These are phyloP conservation scores for Amblyornis subalaris DNA, from an alignment of 2,113 vertebrate genomes.

Conservation along the genomic window DNA sequence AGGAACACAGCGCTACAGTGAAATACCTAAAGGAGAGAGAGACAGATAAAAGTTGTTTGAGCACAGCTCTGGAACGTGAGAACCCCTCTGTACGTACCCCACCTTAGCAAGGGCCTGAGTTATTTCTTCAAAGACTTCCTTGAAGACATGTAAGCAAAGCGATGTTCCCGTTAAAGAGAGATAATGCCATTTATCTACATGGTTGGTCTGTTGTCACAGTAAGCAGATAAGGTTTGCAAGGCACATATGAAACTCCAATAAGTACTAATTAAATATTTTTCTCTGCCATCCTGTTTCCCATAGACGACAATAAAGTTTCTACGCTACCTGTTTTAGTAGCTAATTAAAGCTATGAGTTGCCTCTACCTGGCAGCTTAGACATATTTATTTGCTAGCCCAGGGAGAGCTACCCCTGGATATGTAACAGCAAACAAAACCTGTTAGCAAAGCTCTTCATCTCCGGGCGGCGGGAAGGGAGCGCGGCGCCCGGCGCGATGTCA, in stretches of 20 bases:
- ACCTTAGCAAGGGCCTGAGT: background rate
- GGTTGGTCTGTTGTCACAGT: background rate
- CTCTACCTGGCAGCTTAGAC: background rate
- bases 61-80: background rate
- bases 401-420: background rate
- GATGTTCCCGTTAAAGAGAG: accelerated
- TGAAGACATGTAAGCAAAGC: background rate
- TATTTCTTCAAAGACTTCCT: background rate
- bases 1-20: accelerated
- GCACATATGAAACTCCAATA: background rate
- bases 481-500: background rate
- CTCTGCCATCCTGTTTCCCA: background rate
- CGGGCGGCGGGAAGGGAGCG: background rate
- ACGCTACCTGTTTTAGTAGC: background rate
- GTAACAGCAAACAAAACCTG: background rate
- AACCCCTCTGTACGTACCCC: background rate
- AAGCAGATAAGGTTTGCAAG: background rate
- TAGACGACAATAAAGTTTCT: background rate
- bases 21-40: background rate
- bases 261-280: background rate
- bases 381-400: background rate
- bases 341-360: background rate
- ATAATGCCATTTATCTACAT: background rate
- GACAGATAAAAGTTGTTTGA: background rate
- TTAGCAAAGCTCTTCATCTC: background rate